These are phyloP conservation scores for Raja brachyura DNA, from an alignment of 2,113 vertebrate genomes.

Conservation along the genomic window DNA sequence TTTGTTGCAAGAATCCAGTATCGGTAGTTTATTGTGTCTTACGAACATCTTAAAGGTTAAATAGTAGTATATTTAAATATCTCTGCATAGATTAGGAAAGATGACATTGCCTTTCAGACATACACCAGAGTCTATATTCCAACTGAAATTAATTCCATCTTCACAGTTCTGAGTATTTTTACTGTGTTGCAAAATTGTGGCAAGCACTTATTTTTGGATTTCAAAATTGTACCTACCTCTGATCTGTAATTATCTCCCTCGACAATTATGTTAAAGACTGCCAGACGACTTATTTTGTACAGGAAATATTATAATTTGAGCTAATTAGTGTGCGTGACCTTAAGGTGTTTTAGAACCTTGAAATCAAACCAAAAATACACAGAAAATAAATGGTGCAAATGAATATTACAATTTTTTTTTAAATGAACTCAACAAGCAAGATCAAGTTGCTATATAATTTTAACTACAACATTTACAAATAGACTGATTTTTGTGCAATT, in stretches of 20 bases:
- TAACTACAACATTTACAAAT: background rate
- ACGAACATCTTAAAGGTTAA: background rate
- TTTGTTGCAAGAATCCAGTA: too few relatives aligned
- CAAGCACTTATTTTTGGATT: background rate
- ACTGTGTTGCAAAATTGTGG: background rate
- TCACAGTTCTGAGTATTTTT: background rate
- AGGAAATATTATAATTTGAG: background rate
- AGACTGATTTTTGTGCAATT: background rate
- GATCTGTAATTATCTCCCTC: background rate
- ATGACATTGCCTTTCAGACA: background rate
- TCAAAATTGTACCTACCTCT: background rate
- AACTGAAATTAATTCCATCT: background rate
- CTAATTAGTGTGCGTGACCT: background rate
- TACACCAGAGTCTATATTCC: background rate
- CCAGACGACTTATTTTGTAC: background rate
- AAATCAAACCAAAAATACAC: background rate
- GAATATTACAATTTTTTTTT: background rate
- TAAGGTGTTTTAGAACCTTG: background rate
- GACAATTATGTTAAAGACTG: background rate
- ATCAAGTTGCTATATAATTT: background rate
- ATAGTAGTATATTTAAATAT: background rate
- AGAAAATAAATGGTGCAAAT: background rate
- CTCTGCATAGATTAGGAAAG: background rate
- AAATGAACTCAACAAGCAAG: background rate
- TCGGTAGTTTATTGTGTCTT: too few relatives aligned